Evolutionary conservation across 2,888 invertebrate species (phyloP).

Genomic region (Mechanitis messenoides): DNA sequence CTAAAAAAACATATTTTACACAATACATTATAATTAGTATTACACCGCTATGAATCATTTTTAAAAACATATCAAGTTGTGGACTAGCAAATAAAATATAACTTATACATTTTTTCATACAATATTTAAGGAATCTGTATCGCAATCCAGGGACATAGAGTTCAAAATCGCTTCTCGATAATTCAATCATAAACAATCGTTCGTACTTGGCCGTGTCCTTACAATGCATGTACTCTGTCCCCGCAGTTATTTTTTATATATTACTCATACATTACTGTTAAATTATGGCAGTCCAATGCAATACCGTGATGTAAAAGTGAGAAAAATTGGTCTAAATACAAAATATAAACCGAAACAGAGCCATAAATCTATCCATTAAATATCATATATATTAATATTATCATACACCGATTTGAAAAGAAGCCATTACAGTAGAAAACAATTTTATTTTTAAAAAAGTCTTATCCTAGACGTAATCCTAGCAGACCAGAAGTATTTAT

Average conservation of each 20-base stretch:
- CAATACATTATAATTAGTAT: constrained; percentile 76
- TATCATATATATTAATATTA: constrained; percentile 45
- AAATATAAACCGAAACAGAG: constrained; percentile 51
- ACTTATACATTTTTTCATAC: constrained; percentile 48
- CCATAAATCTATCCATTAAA: constrained; percentile 54
- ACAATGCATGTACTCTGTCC: constrained; percentile 14
- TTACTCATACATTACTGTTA: constrained; percentile 37
- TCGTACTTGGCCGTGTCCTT: not conserved
- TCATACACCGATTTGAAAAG: constrained; percentile 65
- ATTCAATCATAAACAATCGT: not conserved
- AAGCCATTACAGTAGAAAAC: constrained; percentile 70
- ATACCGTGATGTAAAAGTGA: constrained; percentile 65
- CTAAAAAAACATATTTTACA: constrained; percentile 71
- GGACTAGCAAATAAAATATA: constrained; percentile 75
- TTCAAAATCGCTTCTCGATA: constrained; percentile 2
- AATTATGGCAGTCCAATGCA: constrained; percentile 72
- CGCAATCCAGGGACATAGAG: constrained; percentile 16
- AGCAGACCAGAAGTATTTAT: constrained; percentile 62
- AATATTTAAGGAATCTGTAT: constrained; percentile 25
- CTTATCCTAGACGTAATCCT: constrained; percentile 61
- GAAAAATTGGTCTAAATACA: constrained; percentile 72
- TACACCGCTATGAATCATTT: constrained; percentile 74
- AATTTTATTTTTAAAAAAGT: constrained; percentile 65
- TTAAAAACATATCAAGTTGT: constrained; percentile 69
- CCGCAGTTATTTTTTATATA: constrained; percentile 29